Conservation (phyloP, 2,113 vertebrate genomes). For the Phylloscopus trochilus region DNA sequence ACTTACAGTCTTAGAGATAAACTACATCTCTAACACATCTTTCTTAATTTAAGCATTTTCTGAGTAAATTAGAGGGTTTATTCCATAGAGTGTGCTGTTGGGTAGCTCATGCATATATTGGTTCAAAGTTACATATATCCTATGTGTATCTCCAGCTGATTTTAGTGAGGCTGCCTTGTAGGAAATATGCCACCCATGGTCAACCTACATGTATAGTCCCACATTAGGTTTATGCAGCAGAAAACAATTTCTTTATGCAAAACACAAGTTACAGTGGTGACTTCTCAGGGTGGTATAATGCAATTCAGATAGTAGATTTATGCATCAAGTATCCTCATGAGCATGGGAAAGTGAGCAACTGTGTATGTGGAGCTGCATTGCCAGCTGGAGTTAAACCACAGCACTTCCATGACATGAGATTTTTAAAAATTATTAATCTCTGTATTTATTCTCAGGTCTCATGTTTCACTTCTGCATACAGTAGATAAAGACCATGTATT, state of each 20-base stretch:
- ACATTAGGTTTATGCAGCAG: neutral
- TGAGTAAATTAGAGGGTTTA: neutral
- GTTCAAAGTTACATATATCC: neutral
- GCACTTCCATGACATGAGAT: neutral
- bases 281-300: neutral
- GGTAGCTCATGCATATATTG: neutral
- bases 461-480: neutral
- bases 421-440: neutral
- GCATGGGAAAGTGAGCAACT: neutral
- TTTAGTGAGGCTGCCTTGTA: neutral
- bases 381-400: neutral
- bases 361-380: neutral
- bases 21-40: neutral
- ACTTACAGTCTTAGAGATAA: neutral
- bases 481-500: neutral
- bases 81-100: slow-evolving; percentile 12
- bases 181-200: neutral
- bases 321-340: neutral
- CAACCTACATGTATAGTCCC: neutral
- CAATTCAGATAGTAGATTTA: neutral
- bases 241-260: neutral
- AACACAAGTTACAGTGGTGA: neutral
- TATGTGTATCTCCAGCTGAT: neutral
- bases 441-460: neutral
- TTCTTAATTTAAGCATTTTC: slow-evolving; percentile 9